These are phyloP conservation scores for Drosophila ogumai DNA, from an alignment of 1,140 invertebrate genomes.

Conservation along the genomic window DNA sequence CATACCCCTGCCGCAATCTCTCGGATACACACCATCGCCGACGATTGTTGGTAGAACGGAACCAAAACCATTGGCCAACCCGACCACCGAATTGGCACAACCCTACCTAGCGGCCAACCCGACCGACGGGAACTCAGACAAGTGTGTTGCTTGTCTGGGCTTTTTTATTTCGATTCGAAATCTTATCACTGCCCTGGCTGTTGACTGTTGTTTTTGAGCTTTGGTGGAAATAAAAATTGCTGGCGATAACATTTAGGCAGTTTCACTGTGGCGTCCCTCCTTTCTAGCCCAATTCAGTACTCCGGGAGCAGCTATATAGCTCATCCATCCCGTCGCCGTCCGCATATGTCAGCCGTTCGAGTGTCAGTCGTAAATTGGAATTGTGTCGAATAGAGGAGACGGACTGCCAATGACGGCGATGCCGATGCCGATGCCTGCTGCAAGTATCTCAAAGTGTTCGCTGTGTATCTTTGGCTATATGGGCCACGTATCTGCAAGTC, in stretches of 20 bases:
- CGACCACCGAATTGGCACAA: constrained; percentile 26
- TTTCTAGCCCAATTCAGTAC: constrained; percentile 36
- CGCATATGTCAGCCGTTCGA: constrained; percentile 34
- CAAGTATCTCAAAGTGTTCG: constrained; percentile 33
- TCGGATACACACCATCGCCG: neutral
- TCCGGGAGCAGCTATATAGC: constrained; percentile 32
- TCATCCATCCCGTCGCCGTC: constrained; percentile 26
- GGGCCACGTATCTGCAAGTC: constrained; percentile 35
- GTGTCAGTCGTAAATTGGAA: constrained; percentile 48
- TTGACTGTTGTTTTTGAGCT: constrained; percentile 77
- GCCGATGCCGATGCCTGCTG: constrained; percentile 8
- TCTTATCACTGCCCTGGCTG: constrained; percentile 59
- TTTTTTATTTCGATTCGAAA: constrained; percentile 53
- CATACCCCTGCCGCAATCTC: constrained; percentile 23
- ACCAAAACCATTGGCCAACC: constrained; percentile 26
- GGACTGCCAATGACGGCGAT: constrained; percentile 20
- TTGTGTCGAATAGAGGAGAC: constrained; percentile 40
- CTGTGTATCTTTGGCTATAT: constrained; percentile 35
- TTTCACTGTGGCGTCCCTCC: constrained; percentile 25
- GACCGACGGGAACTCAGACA: constrained; percentile 49
- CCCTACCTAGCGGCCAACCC: constrained; percentile 1
- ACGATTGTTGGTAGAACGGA: constrained; percentile 26
- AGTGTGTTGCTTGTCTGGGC: constrained; percentile 57
- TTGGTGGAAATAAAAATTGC: constrained; percentile 64
- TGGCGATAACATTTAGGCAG: constrained; percentile 64